Evolutionary conservation across 2,797 vertebrate species (phyloP).

Genomic region (Sebastes jordani): DNA sequence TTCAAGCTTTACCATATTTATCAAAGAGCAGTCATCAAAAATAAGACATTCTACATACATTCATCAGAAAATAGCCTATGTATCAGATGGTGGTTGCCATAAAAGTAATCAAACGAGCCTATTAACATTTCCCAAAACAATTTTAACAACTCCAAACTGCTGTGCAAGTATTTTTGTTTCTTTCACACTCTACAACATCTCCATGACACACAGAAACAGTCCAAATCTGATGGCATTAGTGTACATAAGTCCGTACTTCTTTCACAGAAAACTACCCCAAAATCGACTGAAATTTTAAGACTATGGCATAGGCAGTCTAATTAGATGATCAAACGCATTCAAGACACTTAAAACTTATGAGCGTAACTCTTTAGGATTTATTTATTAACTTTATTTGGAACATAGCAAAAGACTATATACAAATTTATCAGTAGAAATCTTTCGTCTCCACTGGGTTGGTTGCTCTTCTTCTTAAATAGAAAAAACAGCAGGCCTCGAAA

Average conservation of each 20-base stretch:
- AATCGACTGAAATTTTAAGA: slow-evolving; percentile 52
- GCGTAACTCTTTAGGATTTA: slow-evolving; percentile 76
- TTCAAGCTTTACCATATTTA: slow-evolving; percentile 72
- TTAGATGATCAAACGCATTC: slow-evolving; percentile 58
- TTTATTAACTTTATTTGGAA: slow-evolving; percentile 95
- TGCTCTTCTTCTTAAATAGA: slow-evolving; percentile 77
- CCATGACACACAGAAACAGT: slow-evolving; percentile 25
- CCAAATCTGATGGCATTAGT: slow-evolving; percentile 31
- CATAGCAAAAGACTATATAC: slow-evolving; percentile 91
- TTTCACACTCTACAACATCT: slow-evolving; percentile 43
- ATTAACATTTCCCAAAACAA: slow-evolving; percentile 53
- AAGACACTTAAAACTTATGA: slow-evolving; percentile 64
- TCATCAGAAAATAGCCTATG: slow-evolving; percentile 74
- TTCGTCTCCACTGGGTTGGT: slow-evolving; percentile 65
- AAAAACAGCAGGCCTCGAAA: slow-evolving; percentile 66
- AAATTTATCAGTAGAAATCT: slow-evolving; percentile 91
- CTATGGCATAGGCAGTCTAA: slow-evolving; percentile 55
- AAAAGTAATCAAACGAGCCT: slow-evolving; percentile 54
- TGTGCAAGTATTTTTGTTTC: slow-evolving; percentile 43
- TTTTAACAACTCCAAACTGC: slow-evolving; percentile 36
- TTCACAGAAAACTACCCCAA: slow-evolving; percentile 28
- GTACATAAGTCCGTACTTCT: slow-evolving; percentile 11
- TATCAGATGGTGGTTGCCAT: slow-evolving; percentile 49
- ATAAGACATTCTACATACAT: slow-evolving; percentile 78
- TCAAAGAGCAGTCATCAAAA: slow-evolving; percentile 80